Base-by-base conservation (phyloP, 2,888 invertebrate genomes). In the Mesochorus sp. region DNA sequence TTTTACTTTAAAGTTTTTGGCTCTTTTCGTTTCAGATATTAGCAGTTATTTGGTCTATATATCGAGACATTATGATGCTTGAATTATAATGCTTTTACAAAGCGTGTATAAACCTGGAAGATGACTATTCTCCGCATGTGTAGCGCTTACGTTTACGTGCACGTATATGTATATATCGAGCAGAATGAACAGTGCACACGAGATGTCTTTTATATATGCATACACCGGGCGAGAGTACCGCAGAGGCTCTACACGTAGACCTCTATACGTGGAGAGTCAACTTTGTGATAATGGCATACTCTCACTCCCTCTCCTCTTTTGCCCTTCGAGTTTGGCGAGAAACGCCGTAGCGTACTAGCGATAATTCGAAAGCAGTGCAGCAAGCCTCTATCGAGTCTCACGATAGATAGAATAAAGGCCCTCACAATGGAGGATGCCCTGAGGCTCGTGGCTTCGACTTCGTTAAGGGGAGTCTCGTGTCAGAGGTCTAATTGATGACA, bases 31-130 rank as follows among this genome's bases (percentile, higher is more conserved):
- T 71, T 53, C 44, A 66, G 70, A 76, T 81, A 85, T 86, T 86
- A 83, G 82, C 86, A 86, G 86, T 85, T 86, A 86, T 85, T 81
- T 81, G 80, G 83, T 81, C 76, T 53, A 28, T 68, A 74, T 64
- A 70, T 64, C 37, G 80, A 78, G 71, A 80, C 76, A 80, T 85
- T 83, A 85, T 82, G 80, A 82, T 70, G 79, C 75, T 71, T 44
- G 77, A 83, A 82, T 84, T 85, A 81, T 81, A 80, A 73, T 57
- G 53, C 73, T 72, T 76, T 79, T 70, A 74, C 70, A 49, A 75
- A 26, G 44, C 26, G 39, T 26, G 28, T 53, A 49, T 68, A 42
- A 39, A 31, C 19, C 59, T 31, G 6, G 53, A 53, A 39, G 61
- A 42, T 44, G 39, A 59, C 59, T 73, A 76, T 79, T 68, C 26